Evolutionary conservation across 2,888 invertebrate genomes (phyloP), one percentile per base, ranked within the genome.

Genomic region (Arrhopalites spinosus): DNA sequence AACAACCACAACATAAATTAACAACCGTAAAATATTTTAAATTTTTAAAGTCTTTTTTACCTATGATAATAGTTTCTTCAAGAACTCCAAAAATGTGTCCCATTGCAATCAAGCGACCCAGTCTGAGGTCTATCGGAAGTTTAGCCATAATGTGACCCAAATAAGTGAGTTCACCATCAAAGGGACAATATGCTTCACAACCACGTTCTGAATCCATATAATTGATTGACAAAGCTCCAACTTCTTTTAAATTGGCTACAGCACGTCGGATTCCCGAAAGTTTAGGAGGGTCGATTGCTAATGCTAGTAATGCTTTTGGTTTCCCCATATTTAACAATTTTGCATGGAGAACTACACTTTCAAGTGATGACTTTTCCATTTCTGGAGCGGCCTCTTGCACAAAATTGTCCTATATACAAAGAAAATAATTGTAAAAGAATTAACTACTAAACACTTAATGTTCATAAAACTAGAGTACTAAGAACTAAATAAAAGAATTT

Each of bases 81-180:
- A 97, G 86, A 59, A 93, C 90, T 73, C 93, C 94, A 84, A 92
- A 96, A 70, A 93, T 90, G 84, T 95, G 90, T 0, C 97, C 97
- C 59, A 59, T 86, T 76, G 95, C 87, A 75, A 98, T 92, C 15
- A 98, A 87, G 84, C 96, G 95, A 13, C 93, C 89, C 3, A 95
- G 86, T 75, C 89, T 89, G 36, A 95, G 91, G 85, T 96, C 93
- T 0, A 98, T 84, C 0, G 98, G 98, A 59, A 98, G 86, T 56
- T 87, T 86, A 0, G 93, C 91, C 91, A 96, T 92, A 0, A 97
- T 88, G 11, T 88, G 88, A 0, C 98, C 98, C 81, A 97, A 86
- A 85, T 91, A 92, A 0, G 96, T 96, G 64, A 98, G 84, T 80
- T 95, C 93, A 0, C 97, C 98, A 85, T 98, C 96, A n/a, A 88